phyloP scores from a whole-genome alignment of 2,888 invertebrate species.

The Eledone cirrhosa region DNA sequence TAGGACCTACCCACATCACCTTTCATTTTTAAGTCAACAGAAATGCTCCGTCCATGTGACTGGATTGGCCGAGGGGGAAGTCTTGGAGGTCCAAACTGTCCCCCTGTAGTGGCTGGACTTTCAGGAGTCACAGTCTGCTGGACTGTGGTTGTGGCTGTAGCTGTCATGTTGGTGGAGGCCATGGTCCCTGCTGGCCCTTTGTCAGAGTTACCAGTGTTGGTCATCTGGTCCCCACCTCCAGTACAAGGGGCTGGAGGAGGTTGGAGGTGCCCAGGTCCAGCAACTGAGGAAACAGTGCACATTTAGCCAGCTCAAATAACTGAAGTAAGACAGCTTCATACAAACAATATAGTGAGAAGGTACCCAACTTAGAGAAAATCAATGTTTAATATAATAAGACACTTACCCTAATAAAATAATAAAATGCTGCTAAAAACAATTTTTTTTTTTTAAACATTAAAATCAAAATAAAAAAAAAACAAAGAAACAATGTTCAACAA shows the following conservation, averaged over 20 bases:
- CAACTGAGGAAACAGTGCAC: conserved; percentile 39
- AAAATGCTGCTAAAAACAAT: no score
- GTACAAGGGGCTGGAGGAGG: conserved; percentile 45
- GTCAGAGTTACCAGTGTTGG: conserved; percentile 31
- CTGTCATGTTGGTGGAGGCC: conserved; percentile 30
- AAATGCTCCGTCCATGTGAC: conserved; percentile 50
- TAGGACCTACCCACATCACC: conserved; percentile 34
- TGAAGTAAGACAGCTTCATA: neutral
- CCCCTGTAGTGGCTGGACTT: conserved; percentile 28
- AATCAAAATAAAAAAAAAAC: no score
- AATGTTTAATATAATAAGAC: no score
- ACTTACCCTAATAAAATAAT: no score
- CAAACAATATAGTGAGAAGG: neutral
- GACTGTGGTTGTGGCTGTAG: conserved; percentile 33
- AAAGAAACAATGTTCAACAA: no score
- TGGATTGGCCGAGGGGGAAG: conserved; percentile 54
- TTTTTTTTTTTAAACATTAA: no score
- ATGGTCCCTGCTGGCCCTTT: conserved; percentile 23
- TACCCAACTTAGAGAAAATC: no score
- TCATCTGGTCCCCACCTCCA: conserved; percentile 36
- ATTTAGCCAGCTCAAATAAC: conserved; percentile 27
- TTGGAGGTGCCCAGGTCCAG: conserved; percentile 50
- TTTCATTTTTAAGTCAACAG: conserved; percentile 50
- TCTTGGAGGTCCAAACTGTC: conserved; percentile 47
- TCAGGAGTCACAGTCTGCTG: conserved; percentile 31